A percentile compares a stretch with the other conserved stretches of the same genome.
Conservation (phyloP, 2,113 vertebrate species). For the Muscicapa adusta region DNA sequence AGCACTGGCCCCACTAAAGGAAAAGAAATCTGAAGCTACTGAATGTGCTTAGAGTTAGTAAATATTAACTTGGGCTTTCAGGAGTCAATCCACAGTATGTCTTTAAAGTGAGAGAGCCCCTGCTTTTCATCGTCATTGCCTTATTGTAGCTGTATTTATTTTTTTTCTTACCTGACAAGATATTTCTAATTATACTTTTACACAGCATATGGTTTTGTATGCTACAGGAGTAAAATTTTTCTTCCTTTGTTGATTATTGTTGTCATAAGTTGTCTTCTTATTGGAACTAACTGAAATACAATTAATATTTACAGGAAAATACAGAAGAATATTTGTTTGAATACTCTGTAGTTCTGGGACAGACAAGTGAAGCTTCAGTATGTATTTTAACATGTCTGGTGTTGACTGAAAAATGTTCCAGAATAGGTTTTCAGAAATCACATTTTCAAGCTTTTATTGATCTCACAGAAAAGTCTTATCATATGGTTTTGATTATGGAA, state of each 20-base stretch:
- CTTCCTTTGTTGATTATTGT: neutral
- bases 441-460: neutral
- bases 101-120: neutral
- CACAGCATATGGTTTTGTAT: neutral
- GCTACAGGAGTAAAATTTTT: neutral
- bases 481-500: neutral
- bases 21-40: conserved; percentile 17
- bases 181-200: neutral
- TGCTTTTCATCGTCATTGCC: neutral
- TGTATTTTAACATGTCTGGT: neutral
- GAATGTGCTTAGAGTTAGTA: conserved; percentile 51
- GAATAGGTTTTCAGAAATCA: neutral
- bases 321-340: neutral
- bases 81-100: neutral
- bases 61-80: conserved; percentile 52
- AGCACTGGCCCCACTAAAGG: conserved; percentile 25
- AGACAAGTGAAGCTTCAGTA: neutral
- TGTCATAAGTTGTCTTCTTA: neutral
- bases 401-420: neutral
- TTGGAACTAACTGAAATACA: neutral
- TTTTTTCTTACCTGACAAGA: neutral
- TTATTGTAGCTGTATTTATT: neutral
- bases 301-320: neutral
- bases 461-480: neutral
- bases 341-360: neutral